Base-by-base conservation (phyloP, 2,888 invertebrate species). In the Hanleya hanleyi region DNA sequence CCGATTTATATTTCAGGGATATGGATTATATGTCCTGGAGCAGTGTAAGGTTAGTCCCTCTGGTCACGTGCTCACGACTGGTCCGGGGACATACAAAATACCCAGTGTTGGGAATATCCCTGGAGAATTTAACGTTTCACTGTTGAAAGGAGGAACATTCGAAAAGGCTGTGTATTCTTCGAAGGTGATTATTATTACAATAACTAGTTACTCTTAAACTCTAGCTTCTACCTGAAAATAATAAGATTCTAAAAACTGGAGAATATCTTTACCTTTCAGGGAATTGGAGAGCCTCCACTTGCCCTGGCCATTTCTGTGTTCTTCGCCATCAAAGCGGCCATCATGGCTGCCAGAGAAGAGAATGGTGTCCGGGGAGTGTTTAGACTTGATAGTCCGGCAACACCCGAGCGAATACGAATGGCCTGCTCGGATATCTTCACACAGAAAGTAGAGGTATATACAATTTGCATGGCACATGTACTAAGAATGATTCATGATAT, bases 41-140 rank as follows among this genome's bases (percentile, higher is more conserved):
- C 97, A 98, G 89, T 91, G 96, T 79, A 93, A 96, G 72, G 96
- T 95, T 87, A 95, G 96, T 0, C 95, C 96, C 0, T 93, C 93
- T 51, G 97, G 97, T 6, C 93, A 93, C 3, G 90, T 96, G 47
- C 94, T 93, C 84, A 96, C 96, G 0, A 93, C 95, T 86, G 98
- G 98, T 4, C 98, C 98, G 1, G 97, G 97, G 37, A 95, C 95
- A 71, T 98, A 98, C 87, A 98, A 98, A 92, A 93, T 98, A 65
- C 98, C 98, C 6, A 96, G 96, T 0, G 96, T 97, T 86, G 94
- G 95, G 0, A 96, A 97, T 87, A 97, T 97, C 86, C 98, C 98
- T 0, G 92, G 93, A 66, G 95, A 96, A 89, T 97, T 98, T 87
- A 97, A 97, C 88, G 98, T 98, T 0, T 95, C 96, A 6, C 92